These are phyloP conservation scores for Eustalomyia histrio DNA, from an alignment of 2,888 invertebrate genomes.

Conservation along the genomic window DNA sequence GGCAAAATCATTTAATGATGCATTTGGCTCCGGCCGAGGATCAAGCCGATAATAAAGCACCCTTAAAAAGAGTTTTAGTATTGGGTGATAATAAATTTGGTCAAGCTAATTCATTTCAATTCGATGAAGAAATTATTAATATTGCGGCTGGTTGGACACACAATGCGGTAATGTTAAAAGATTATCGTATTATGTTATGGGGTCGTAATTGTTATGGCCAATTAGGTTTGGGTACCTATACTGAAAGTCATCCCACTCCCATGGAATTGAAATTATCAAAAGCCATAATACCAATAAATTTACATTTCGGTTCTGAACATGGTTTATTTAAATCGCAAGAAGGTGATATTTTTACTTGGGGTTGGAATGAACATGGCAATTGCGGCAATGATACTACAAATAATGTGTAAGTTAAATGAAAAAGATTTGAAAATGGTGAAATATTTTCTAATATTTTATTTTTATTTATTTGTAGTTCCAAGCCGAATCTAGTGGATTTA, in stretches of 20 bases:
- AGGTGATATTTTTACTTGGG: conserved; percentile 88
- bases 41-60: conserved; percentile 64
- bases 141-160: conserved; percentile 89
- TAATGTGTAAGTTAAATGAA: conserved; percentile 74
- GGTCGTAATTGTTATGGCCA: conserved; percentile 91
- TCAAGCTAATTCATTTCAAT: conserved; percentile 82
- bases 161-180: conserved; percentile 83
- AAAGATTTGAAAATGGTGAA: neutral
- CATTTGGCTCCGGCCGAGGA: conserved; percentile 68
- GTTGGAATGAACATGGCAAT: conserved; percentile 95
- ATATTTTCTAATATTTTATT: conserved; percentile 18
- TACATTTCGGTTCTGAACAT: conserved; percentile 88
- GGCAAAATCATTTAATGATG: conserved; percentile 86
- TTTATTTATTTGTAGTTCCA: conserved; percentile 68
- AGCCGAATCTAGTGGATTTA: conserved; percentile 72
- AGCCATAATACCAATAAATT: conserved; percentile 68
- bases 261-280: conserved; percentile 70
- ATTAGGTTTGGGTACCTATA: conserved; percentile 81
- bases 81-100: conserved; percentile 92
- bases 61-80: conserved; percentile 81
- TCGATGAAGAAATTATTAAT: conserved; percentile 81
- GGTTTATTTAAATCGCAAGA: conserved; percentile 85
- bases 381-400: conserved; percentile 84
- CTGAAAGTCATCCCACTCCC: conserved; percentile 75
- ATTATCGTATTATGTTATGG: conserved; percentile 86